A percentile compares a stretch with the other conserved stretches of the same genome.
Evolutionary conservation across 2,888 invertebrate genomes (phyloP).

Genomic region (Amitus sp.): DNA sequence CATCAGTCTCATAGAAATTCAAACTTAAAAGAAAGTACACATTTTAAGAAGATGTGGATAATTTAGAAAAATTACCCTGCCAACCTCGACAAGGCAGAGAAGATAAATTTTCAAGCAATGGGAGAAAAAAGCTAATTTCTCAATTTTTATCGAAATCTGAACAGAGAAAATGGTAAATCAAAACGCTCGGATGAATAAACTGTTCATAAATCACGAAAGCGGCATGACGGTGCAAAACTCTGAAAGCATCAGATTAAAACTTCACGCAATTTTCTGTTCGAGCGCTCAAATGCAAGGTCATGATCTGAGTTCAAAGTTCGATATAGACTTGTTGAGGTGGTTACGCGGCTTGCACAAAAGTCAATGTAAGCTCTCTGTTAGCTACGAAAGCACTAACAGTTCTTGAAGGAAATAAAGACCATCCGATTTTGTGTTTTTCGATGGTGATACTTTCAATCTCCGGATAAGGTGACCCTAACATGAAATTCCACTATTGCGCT

Average conservation of each 20-base stretch:
- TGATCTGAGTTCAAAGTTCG: constrained; percentile 29
- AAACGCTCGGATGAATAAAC: not conserved
- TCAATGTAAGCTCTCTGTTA: constrained; percentile 37
- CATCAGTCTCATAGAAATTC: no score
- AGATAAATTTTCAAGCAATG: not conserved
- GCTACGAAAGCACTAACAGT: constrained; percentile 28
- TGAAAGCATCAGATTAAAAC: constrained; percentile 10
- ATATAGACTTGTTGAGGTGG: constrained; percentile 45
- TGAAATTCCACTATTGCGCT: constrained; percentile 47
- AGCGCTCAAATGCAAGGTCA: constrained; percentile 16
- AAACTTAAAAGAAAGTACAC: no score
- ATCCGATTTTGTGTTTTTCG: constrained; percentile 59
- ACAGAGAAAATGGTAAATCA: not conserved
- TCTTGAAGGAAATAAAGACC: constrained; percentile 25
- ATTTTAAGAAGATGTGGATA: no score
- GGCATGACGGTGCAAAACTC: not conserved
- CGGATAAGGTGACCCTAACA: constrained; percentile 58
- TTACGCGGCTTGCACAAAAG: constrained; percentile 33
- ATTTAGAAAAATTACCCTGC: no score
- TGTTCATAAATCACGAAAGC: constrained; percentile 1
- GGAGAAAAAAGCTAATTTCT: not conserved
- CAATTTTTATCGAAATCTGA: not conserved
- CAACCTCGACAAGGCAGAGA: no score
- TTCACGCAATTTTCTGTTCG: constrained; percentile 32
- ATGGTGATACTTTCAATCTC: constrained; percentile 55